Conservation (phyloP, 2,113 vertebrate species). For the Seriola quinqueradiata region DNA sequence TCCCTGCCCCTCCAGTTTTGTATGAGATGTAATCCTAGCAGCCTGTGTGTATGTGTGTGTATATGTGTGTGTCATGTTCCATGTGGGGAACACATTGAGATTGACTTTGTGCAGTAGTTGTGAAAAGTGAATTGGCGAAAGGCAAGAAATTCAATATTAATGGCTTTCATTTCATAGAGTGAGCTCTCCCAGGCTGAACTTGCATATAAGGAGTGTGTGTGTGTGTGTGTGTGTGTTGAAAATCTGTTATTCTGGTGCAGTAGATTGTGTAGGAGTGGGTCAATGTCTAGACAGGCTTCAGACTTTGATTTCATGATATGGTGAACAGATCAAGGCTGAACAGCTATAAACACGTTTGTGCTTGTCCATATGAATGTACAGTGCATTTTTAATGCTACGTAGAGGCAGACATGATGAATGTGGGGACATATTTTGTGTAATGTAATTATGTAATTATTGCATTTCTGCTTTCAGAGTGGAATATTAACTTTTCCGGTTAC, state of each 20-base stretch:
- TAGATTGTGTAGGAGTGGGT: slow-evolving; percentile 57
- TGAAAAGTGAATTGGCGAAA: slow-evolving; percentile 13
- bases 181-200: background rate
- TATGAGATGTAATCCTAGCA: slow-evolving; percentile 15
- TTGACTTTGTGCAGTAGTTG: slow-evolving; percentile 45
- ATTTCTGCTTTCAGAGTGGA: slow-evolving; percentile 7
- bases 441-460: slow-evolving; percentile 24
- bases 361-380: background rate
- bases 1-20: background rate
- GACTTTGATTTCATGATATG: slow-evolving; percentile 60
- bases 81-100: slow-evolving; percentile 9
- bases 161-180: slow-evolving; percentile 38
- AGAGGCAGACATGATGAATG: background rate
- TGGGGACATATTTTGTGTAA: background rate
- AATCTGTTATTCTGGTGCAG: slow-evolving; percentile 36
- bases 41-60: slow-evolving; percentile 1
- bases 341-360: slow-evolving; percentile 20
- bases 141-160: slow-evolving; percentile 59
- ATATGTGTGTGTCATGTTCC: background rate
- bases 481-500: slow-evolving; percentile 39
- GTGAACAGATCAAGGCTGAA: slow-evolving; percentile 41
- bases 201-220: background rate
- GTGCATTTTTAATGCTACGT: background rate
- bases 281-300: slow-evolving; percentile 62
- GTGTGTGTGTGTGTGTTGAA: slow-evolving; percentile 13